Evolutionary conservation across 1,140 invertebrate genomes (phyloP), one percentile per base, ranked within the genome.

Genomic region (Drosophila nigromelanica): DNA sequence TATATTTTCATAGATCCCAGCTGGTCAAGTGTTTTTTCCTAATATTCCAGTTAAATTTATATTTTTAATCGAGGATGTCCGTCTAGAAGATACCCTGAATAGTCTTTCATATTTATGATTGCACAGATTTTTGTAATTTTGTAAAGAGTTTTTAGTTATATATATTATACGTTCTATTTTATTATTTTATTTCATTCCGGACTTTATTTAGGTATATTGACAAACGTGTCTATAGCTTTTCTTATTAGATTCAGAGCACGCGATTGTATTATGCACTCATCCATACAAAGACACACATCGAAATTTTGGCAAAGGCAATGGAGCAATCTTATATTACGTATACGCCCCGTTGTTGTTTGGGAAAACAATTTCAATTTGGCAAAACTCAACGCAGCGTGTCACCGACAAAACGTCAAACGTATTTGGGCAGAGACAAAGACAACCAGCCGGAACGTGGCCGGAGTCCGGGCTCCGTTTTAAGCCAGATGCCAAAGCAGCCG

Each of bases 341-440:
- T 73, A 67, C 70, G 63, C 63, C 63, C 70, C 63, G 55, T 67
- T 73, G 64, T 73, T 73, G 63, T 61, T 77, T 52, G 63, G 52
- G 40, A 76, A 76, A 87, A 81, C 82, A 87, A 85, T 85, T 85
- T 85, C 81, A 87, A 87, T 85, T 85, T 87, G 81, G 78, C 80
- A 78, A 75, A 78, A 64, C 47, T 52, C 74, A 87, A 74, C 74
- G 78, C 74, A 87, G 82, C 81, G 58, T 87, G 78, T 52, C 62
- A 64, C 60, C 78, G 47, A 72, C 82, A 72, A 87, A 86, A 81
- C 81, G 81, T 78, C 70, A 74, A 87, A 85, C 82, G 74, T 87
- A 75, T 81, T 81, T 70, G 68, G 33, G 14, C 43, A 56, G 43
- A 15, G 50, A 24, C 21, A 37, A 30, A 59, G 62, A 58, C 61